A percentile compares a stretch with the other conserved stretches of the same genome.
phyloP scores from a whole-genome alignment of 2,113 vertebrate genomes.

The Ariopsis seemanni region DNA sequence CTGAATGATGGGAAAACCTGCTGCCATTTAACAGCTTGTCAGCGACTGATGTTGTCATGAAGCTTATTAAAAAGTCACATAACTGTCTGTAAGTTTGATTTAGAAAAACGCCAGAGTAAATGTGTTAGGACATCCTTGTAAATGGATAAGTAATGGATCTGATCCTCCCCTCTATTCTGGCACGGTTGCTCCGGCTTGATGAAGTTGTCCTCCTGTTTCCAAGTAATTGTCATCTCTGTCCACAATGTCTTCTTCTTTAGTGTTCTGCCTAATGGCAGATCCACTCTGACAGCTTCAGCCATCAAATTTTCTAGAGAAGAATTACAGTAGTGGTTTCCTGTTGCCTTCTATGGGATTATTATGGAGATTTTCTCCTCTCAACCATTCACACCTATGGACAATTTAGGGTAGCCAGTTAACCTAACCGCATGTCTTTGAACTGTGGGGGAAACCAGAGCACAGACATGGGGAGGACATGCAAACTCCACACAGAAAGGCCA shows the following conservation, averaged over 20 bases:
- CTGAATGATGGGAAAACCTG: not conserved
- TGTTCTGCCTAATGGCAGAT: no score
- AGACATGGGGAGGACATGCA: no score
- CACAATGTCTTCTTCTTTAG: not conserved
- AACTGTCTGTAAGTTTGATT: conserved; percentile 10
- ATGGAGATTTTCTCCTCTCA: no score
- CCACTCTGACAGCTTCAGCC: no score
- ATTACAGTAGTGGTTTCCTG: no score
- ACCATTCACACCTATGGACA: no score
- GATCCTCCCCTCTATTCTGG: conserved; percentile 9
- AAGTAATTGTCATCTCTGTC: not conserved
- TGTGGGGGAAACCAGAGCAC: no score
- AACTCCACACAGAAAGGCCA: no score
- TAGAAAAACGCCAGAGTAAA: not conserved
- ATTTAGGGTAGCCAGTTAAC: no score
- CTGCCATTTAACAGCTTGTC: not conserved
- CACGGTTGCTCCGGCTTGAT: not conserved
- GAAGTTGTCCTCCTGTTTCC: not conserved
- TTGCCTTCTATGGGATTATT: no score
- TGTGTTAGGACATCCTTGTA: not conserved
- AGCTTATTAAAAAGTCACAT: not conserved
- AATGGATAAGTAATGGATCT: conserved; percentile 11
- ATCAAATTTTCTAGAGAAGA: no score
- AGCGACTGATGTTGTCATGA: not conserved
- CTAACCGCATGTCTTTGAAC: no score